Conservation (phyloP, 2,797 vertebrate genomes). For the Lophotriccus pileatus region DNA sequence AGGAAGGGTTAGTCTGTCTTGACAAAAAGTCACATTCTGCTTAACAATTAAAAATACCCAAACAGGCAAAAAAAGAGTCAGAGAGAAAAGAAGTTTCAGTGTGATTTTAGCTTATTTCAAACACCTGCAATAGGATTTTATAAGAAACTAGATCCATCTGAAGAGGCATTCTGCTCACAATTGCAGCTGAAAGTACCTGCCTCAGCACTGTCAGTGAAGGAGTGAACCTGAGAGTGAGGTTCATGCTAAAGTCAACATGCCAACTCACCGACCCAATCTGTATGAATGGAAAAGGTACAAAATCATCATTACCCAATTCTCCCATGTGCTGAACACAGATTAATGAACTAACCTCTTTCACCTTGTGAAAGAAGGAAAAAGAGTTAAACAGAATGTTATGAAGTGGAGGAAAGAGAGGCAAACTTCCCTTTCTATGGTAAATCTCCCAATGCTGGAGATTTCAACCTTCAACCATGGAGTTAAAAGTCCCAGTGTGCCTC, state of each 20-base stretch:
- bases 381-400: neutral
- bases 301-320: neutral
- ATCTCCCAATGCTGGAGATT: neutral
- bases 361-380: neutral
- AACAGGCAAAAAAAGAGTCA: rapidly evolving
- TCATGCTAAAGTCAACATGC: neutral
- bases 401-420: neutral
- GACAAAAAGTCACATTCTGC: neutral
- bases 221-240: neutral
- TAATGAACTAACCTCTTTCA: neutral
- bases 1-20: neutral
- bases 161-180: neutral
- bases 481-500: neutral
- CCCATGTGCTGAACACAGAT: neutral
- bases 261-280: neutral
- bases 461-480: neutral
- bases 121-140: neutral
- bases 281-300: neutral
- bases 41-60: neutral
- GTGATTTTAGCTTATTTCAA: neutral
- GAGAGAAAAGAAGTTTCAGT: neutral
- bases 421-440: neutral
- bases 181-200: neutral
- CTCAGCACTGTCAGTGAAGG: neutral
- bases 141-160: neutral